Base-by-base conservation (phyloP, 64 coral and sea anemone species). In the Acropora tenuis region DNA sequence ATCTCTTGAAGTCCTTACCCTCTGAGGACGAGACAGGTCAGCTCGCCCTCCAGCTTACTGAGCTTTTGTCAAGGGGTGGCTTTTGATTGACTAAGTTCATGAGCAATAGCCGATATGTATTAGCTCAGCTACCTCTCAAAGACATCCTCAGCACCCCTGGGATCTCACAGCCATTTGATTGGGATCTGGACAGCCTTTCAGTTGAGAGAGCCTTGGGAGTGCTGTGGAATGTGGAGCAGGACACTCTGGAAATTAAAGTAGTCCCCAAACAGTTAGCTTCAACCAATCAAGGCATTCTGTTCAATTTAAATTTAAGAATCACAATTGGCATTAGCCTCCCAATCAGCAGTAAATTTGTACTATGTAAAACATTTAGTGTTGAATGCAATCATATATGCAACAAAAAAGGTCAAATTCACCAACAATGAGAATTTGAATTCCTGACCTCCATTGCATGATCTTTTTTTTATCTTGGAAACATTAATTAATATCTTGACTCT, bases 21-120 rank as follows among this genome's bases (percentile, higher is more conserved):
- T 30, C 78, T 93, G 7, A 94, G 68, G 48, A 84, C 1, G 87
- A 94, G 61, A 13, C 83, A 74, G 20, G 43, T 5, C 45, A 75
- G 8, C 41, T 84, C 3, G 76, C 43, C 18, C 9, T 77, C 17
- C 78, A 89, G 53, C 73, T 94, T 4, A 76, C 47, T 52, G 69
- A 93, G 4, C 63, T 88, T 17, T 77, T 89, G 15, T 19, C 48
- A 41, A 65, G 18, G 18, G 83, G 30, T 86, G 92, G 45, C n/a
- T 89, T 93, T 65, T 41, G 71, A 20, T 69, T 93, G 30, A 93
- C 91, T 48, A 83, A 71, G 68, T 71, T 71, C 18, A 71, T 71
- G 68, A 71, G 63, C 55, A 88, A 93, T 13, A 88, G 85, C 55
- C 30, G 18, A 41, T 42, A 20, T 5, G 82, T 86, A 18, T 16